A percentile compares a stretch with the other conserved stretches of the same genome.
Conservation (phyloP, 2,797 vertebrate species). For the Ciconia nigra region DNA sequence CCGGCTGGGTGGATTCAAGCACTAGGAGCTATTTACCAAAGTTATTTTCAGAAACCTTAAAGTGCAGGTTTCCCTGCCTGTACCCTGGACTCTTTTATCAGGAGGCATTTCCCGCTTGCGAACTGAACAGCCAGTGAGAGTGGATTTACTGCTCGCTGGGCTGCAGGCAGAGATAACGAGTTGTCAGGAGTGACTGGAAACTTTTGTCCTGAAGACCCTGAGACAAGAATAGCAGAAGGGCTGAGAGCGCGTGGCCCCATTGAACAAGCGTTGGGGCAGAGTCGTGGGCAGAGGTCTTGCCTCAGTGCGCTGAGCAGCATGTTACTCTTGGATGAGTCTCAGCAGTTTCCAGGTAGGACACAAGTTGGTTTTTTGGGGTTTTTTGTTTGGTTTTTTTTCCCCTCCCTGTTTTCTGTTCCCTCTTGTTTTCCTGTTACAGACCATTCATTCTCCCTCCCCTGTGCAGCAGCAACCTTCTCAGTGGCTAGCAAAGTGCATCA, state of each 20-base stretch:
- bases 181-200: conserved; percentile 21
- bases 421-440: neutral
- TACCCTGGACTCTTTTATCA: conserved; percentile 33
- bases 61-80: conserved; percentile 29
- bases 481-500: neutral
- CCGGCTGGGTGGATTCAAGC: conserved; percentile 17
- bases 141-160: neutral
- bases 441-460: neutral
- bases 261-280: neutral
- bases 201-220: conserved; percentile 45
- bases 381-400: neutral
- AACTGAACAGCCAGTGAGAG: conserved; percentile 6
- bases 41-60: conserved; percentile 58
- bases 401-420: neutral
- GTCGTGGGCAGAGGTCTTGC: neutral
- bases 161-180: conserved; percentile 34
- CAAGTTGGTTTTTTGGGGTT: neutral
- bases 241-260: neutral
- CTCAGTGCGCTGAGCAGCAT: neutral
- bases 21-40: conserved; percentile 45
- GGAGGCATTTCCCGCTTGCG: neutral
- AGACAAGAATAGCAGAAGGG: conserved; percentile 21
- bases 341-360: conserved; percentile 64
- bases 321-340: conserved; percentile 66
- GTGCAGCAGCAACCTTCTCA: neutral